These are phyloP conservation scores for Charadrius vociferus DNA, from an alignment of 2,113 vertebrate species.

Conservation along the genomic window DNA sequence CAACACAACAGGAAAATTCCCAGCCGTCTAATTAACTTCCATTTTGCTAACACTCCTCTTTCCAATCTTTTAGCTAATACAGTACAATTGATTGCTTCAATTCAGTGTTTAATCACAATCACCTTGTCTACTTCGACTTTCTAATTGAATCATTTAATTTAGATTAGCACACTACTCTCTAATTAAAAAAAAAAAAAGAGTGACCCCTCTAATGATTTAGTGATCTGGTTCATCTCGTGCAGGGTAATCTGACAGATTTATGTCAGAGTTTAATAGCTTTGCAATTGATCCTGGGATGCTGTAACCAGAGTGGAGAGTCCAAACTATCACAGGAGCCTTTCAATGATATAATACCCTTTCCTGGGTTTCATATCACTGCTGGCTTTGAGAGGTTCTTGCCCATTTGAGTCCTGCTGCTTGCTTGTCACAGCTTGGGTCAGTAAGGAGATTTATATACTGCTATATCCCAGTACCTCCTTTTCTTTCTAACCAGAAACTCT, in stretches of 20 bases:
- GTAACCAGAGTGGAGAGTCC: not conserved
- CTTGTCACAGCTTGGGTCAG: not conserved
- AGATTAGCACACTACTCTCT: not conserved
- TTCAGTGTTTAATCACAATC: not conserved
- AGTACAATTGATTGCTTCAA: not conserved
- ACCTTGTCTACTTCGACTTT: not conserved
- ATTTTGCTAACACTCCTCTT: not conserved
- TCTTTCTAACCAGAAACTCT: not conserved
- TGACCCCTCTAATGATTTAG: not conserved
- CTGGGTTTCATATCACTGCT: not conserved
- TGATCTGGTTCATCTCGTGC: not conserved
- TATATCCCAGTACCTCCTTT: not conserved
- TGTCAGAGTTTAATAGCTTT: not conserved
- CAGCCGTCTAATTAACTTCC: not conserved
- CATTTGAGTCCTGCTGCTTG: not conserved
- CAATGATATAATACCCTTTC: not conserved
- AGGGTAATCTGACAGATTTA: not conserved
- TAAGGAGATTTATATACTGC: not conserved
- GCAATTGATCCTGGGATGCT: not conserved
- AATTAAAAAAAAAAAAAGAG: not conserved
- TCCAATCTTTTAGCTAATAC: not conserved
- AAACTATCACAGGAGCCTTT: not conserved
- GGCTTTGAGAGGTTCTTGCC: not conserved
- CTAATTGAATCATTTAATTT: constrained; percentile 6
- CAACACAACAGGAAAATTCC: not conserved